These are phyloP conservation scores for Chrysopilus asiliformis DNA, from an alignment of 2,888 invertebrate genomes.

Conservation along the genomic window DNA sequence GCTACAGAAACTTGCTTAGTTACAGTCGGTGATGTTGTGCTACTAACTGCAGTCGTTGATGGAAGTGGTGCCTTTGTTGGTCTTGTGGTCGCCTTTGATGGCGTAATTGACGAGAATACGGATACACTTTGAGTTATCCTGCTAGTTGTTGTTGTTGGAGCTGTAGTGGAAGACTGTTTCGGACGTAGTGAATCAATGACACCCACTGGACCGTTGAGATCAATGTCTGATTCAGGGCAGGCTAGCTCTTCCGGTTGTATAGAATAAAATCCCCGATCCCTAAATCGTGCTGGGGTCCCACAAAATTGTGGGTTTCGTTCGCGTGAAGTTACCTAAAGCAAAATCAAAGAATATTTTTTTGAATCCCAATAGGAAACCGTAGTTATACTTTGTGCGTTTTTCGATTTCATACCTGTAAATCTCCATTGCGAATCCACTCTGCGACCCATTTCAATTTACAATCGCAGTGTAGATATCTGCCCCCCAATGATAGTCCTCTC, in stretches of 20 bases:
- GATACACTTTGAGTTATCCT: constrained; percentile 24
- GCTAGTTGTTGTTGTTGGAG: constrained; percentile 18
- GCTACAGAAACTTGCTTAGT: too few relatives aligned
- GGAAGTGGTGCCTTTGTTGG: constrained; percentile 30
- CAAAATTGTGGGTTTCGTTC: constrained; percentile 89
- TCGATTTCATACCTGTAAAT: constrained; percentile 54
- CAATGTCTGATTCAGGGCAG: constrained; percentile 44
- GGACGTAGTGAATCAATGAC: constrained; percentile 33
- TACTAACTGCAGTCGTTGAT: constrained; percentile 22
- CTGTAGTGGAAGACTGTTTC: constrained; percentile 25
- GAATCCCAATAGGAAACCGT: too few relatives aligned
- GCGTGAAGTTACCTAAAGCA: constrained; percentile 55
- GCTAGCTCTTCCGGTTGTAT: constrained; percentile 64
- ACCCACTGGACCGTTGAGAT: constrained; percentile 34
- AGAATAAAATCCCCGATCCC: constrained; percentile 74
- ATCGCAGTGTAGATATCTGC: constrained; percentile 77
- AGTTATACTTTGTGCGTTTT: neutral
- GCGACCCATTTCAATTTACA: constrained; percentile 80
- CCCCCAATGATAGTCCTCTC: constrained; percentile 75
- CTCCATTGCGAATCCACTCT: constrained; percentile 77
- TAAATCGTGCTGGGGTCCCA: constrained; percentile 65
- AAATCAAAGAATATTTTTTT: neutral
- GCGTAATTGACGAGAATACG: constrained; percentile 19
- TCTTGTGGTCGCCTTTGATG: constrained; percentile 24
- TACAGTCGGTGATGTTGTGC: too few relatives aligned